Base-by-base conservation (phyloP, 2,113 vertebrate genomes). In the Cebidichthys violaceus region DNA sequence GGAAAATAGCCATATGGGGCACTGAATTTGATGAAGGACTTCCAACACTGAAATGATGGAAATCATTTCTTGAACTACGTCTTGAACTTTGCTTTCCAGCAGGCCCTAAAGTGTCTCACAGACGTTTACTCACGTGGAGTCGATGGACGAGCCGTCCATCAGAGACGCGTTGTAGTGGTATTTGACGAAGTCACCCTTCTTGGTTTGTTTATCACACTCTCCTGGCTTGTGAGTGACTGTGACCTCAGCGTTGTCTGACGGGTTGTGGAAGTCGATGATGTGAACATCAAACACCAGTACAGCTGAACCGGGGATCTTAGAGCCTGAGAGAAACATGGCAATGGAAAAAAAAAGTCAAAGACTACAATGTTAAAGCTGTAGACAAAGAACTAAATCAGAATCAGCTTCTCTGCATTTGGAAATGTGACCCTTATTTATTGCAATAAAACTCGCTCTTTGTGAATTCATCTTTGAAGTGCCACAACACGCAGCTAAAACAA, bases 231-330 rank as follows among this genome's bases (percentile, higher is more conserved):
- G 92, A 22, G 79, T 94, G 43, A 96, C 94, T 0, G 89, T 96
- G 81, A 99, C 77, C 85, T 92, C 90, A 3, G 97, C 95, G 0
- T 79, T 95, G 89, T 99, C 98, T 0, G 96, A 90, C 0, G 98
- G 97, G 91, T 99, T 99, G 94, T 99, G 98, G 91, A 99, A 99
- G 86, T 99, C 98, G n/a, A 99, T 96, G 84, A 99, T 94, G 0
- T 97, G 95, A 76, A 99, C 92, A 33, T 99, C 97, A 75, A 99
- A 99, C 33, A 99, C 96, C 90, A 99, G 94, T 67, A 99, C 98
- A 0, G 98, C 98, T 1, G 98, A 99, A 29, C 98, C 98, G 1
- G 98, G 98, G 82, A 99, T 99, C 43, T 97, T 98, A 15, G 93
- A 85, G 61, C 97, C 98, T 99, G 80, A 75, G 37, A 1, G 73